A percentile compares a stretch with the other conserved stretches of the same genome.
These are phyloP conservation scores for Athene cunicularia DNA, from an alignment of 2,113 vertebrate species.

Conservation along the genomic window DNA sequence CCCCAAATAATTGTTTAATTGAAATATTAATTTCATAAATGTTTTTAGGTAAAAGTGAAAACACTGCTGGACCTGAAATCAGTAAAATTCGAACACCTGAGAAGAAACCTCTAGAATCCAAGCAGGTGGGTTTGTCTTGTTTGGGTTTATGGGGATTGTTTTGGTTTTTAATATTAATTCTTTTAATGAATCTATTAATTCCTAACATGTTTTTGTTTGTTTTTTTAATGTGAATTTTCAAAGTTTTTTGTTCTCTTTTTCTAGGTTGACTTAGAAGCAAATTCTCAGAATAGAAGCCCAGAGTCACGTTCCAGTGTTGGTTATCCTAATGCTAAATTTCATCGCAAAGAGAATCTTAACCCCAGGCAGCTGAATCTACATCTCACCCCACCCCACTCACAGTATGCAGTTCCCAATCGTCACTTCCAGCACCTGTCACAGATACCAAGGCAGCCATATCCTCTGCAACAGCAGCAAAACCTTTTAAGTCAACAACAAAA, in stretches of 20 bases:
- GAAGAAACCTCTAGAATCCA: conserved; percentile 87
- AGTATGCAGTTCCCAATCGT: conserved; percentile 81
- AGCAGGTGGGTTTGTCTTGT: conserved; percentile 73
- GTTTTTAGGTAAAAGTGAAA: conserved; percentile 89
- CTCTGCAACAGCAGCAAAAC: conserved; percentile 81
- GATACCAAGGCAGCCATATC: conserved; percentile 86
- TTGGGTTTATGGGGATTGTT: not conserved
- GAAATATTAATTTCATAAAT: not conserved
- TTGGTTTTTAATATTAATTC: not conserved
- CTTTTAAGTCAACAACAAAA: conserved; percentile 77
- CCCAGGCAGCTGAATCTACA: conserved; percentile 90
- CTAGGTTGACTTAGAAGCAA: conserved; percentile 88
- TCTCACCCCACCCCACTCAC: conserved; percentile 85
- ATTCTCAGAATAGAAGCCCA: conserved; percentile 85
- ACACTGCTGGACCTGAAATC: conserved; percentile 86
- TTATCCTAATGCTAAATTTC: conserved; percentile 86
- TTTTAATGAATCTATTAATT: not conserved
- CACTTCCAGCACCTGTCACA: conserved; percentile 86
- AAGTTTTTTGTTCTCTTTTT: not conserved
- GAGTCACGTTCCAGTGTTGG: conserved; percentile 83
- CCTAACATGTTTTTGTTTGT: not conserved
- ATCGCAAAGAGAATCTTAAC: conserved; percentile 89
- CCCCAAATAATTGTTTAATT: not conserved
- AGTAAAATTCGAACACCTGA: conserved; percentile 91
- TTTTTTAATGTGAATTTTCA: not conserved